Conservation (phyloP, 2,888 invertebrate genomes). For the Gymnosoma rotundatum region DNA sequence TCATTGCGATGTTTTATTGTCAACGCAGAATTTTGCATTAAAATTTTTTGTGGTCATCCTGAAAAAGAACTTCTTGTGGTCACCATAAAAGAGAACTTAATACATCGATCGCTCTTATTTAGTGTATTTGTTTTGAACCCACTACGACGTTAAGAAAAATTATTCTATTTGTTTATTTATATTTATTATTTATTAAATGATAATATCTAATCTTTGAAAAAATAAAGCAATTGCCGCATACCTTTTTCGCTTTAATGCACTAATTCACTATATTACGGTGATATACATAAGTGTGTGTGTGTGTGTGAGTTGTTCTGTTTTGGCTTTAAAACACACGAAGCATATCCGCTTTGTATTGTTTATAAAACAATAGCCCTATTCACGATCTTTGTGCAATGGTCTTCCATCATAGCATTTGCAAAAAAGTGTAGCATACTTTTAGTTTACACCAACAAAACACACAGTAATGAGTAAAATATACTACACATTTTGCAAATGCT, state of each 20-base stretch:
- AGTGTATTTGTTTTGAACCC: not conserved
- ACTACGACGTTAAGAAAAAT: constrained; percentile 15
- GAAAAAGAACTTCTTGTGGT: not conserved
- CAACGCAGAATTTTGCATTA: not conserved
- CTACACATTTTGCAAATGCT: too few species aligned
- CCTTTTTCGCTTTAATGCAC: not conserved
- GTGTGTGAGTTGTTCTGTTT: not conserved
- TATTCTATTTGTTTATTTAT: constrained; percentile 2
- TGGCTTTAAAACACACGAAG: constrained; percentile 4
- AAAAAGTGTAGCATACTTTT: too few species aligned
- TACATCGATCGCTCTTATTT: not conserved
- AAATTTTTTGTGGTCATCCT: not conserved
- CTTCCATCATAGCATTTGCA: too few species aligned
- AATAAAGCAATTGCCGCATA: not conserved
- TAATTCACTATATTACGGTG: not conserved
- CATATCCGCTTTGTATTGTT: constrained; percentile 35
- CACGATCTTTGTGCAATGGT: too few species aligned
- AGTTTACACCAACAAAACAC: too few species aligned
- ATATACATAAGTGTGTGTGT: too few species aligned
- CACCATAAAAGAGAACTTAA: not conserved
- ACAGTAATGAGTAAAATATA: too few species aligned
- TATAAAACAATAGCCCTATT: too few species aligned
- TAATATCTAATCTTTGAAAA: constrained; percentile 4
- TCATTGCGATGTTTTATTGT: not conserved
- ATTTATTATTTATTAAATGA: not conserved